Evolutionary conservation across 1,140 invertebrate species (phyloP).

Genomic region (Palaemon carinicauda): DNA sequence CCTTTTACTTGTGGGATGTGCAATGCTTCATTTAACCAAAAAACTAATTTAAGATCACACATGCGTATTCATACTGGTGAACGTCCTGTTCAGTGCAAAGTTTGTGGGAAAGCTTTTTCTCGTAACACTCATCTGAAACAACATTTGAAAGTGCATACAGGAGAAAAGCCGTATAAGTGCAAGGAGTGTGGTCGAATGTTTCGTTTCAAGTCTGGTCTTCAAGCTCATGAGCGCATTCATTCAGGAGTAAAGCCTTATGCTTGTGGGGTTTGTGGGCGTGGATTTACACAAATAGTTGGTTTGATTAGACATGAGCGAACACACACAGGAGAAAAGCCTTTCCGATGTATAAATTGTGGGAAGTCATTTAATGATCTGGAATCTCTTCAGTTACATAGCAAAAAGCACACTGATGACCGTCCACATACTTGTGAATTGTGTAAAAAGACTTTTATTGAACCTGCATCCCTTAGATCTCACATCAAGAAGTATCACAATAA

Average conservation of each 20-base stretch:
- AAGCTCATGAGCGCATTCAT: constrained; percentile 51
- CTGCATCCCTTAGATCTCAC: constrained; percentile 27
- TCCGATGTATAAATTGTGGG: constrained; percentile 47
- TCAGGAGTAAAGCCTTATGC: constrained; percentile 46
- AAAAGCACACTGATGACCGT: constrained; percentile 40
- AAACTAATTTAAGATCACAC: constrained; percentile 88
- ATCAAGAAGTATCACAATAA: constrained; percentile 45
- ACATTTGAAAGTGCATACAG: constrained; percentile 50
- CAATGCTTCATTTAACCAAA: constrained; percentile 88
- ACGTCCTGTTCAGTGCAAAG: constrained; percentile 81
- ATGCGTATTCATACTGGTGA: constrained; percentile 80
- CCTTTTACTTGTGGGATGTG: constrained; percentile 75
- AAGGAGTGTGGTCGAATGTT: constrained; percentile 26
- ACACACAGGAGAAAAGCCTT: constrained; percentile 42
- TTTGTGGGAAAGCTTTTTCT: constrained; percentile 88
- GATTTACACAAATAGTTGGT: constrained; percentile 44
- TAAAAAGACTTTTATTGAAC: constrained; percentile 39
- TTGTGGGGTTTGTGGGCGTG: constrained; percentile 37
- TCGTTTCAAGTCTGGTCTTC: constrained; percentile 47
- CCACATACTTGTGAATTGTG: constrained; percentile 36
- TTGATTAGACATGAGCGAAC: constrained; percentile 43
- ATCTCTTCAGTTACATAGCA: constrained; percentile 22
- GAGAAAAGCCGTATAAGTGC: constrained; percentile 44
- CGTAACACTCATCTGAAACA: constrained; percentile 69
- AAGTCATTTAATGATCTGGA: constrained; percentile 44